A percentile compares a stretch with the other conserved stretches of the same genome.
Evolutionary conservation across 2,113 vertebrate genomes (phyloP).

Genomic region (Vombatus ursinus): DNA sequence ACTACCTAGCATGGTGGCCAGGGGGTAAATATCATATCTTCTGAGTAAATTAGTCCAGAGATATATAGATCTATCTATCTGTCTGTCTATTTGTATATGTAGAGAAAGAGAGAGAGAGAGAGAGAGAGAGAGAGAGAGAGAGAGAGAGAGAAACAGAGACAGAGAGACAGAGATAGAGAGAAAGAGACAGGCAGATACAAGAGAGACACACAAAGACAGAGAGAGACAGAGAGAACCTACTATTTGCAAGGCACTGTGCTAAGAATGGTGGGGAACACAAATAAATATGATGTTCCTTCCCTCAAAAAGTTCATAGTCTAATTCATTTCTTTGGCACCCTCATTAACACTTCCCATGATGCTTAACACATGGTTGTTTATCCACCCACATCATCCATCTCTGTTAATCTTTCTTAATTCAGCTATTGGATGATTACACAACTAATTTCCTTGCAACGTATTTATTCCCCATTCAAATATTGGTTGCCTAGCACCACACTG

Average conservation of each 20-base stretch:
- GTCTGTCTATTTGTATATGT: not conserved
- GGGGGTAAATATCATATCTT: not conserved
- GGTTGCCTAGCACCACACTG: not conserved
- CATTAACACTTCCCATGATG: not conserved
- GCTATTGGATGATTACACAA: not conserved
- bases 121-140: no score
- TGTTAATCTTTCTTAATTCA: not conserved
- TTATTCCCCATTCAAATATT: not conserved
- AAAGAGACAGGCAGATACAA: not conserved
- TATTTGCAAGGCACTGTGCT: not conserved
- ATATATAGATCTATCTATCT: not conserved
- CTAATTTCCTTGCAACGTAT: not conserved
- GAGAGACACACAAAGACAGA: not conserved
- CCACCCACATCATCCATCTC: not conserved
- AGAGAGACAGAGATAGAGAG: not conserved
- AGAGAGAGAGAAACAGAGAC: not conserved
- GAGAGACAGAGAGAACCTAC: not conserved
- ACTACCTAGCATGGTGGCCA: not conserved
- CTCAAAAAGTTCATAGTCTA: not conserved
- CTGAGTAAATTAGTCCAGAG: not conserved
- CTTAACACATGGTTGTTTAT: not conserved
- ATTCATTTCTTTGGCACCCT: not conserved
- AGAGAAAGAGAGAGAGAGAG: not conserved
- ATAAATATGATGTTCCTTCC: not conserved
- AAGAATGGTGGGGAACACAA: not conserved